Conservation (phyloP, 2,888 invertebrate genomes). For the Drosophila mimica region DNA sequence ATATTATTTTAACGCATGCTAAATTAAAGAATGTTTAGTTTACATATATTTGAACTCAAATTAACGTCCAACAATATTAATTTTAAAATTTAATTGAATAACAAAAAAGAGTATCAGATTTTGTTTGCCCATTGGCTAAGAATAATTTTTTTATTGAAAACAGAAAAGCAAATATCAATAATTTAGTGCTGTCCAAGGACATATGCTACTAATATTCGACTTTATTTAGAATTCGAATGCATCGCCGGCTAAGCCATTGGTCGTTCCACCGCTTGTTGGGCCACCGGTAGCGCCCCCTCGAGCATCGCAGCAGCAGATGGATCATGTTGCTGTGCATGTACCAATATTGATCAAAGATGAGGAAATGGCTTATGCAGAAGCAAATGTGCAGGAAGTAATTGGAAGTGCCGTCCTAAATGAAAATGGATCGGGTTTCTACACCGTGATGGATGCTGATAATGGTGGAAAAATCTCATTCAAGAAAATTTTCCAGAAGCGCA, state of each 20-base stretch:
- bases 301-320: not conserved
- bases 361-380: not conserved
- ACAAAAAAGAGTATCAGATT: too few species aligned
- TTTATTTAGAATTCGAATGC: constrained; percentile 62
- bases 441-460: constrained; percentile 52
- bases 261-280: not conserved
- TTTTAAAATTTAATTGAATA: not conserved
- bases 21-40: constrained; percentile 3
- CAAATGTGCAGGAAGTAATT: not conserved
- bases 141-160: constrained; percentile 1
- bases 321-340: constrained; percentile 4
- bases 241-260: not conserved
- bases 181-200: not conserved
- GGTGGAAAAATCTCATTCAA: constrained; percentile 79
- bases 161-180: not conserved
- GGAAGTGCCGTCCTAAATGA: not conserved
- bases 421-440: not conserved
- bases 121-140: not conserved
- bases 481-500: constrained; percentile 83
- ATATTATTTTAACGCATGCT: not conserved
- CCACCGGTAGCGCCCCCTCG: not conserved
- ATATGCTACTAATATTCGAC: constrained; percentile 13
- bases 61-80: too few species aligned
- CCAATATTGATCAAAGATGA: constrained; percentile 43
- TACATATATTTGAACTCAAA: too few species aligned